Evolutionary conservation across 2,888 invertebrate genomes (phyloP).

Genomic region (Punctoribates punctum): DNA sequence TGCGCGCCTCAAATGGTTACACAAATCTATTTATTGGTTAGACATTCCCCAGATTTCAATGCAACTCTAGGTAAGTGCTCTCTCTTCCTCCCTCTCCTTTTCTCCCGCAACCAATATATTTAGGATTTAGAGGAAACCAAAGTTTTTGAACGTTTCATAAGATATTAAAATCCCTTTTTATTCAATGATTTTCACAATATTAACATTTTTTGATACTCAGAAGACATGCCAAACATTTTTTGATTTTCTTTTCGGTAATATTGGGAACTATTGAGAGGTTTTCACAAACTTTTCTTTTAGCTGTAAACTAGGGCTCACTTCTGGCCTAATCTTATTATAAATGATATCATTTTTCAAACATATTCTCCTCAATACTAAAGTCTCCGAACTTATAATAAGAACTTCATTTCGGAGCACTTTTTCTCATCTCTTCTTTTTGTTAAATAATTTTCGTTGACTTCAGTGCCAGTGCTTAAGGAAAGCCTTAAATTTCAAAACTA

Average conservation of each 20-base stretch:
- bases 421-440: too few relatives aligned
- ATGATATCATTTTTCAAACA: constrained; percentile 32
- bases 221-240: too few relatives aligned
- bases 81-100: too few relatives aligned
- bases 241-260: too few relatives aligned
- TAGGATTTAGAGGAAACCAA: too few relatives aligned
- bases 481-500: constrained; percentile 24
- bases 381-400: too few relatives aligned
- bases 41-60: constrained; percentile 41
- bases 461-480: neutral
- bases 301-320: neutral
- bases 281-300: neutral
- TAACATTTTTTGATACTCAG: neutral
- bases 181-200: constrained; percentile 15
- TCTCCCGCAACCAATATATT: too few relatives aligned
- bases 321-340: constrained; percentile 9
- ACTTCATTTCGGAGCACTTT: too few relatives aligned
- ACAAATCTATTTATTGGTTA: constrained; percentile 51
- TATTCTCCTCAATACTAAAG: neutral
- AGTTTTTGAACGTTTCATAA: too few relatives aligned
- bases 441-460: too few relatives aligned
- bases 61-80: neutral
- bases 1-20: constrained; percentile 52
- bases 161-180: neutral
- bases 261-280: neutral